Evolutionary conservation across 2,888 invertebrate species (phyloP).

Genomic region (Nemapogon koenigi): DNA sequence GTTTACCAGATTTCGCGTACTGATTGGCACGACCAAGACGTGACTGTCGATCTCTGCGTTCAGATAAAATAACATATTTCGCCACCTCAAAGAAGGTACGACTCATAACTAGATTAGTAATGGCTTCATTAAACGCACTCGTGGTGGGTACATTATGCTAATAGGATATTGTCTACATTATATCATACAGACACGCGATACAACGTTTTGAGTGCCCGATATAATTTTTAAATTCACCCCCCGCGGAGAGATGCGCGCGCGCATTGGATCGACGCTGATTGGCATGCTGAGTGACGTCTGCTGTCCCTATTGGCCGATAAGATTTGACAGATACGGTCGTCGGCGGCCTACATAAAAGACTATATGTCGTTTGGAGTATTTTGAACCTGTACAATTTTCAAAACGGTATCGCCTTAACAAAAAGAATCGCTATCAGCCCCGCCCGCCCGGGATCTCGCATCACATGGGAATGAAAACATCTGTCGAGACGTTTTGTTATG

Average conservation of each 20-base stretch:
- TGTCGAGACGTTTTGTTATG: conserved; percentile 48
- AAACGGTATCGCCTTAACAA: conserved; percentile 46
- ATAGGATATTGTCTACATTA: conserved; percentile 32
- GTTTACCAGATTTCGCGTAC: conserved; percentile 11
- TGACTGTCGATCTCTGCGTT: conserved; percentile 40
- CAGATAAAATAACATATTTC: conserved; percentile 46
- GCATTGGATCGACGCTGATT: conserved; percentile 35
- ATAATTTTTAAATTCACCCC: conserved; percentile 33
- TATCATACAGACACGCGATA: conserved; percentile 51
- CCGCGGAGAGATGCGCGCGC: conserved; percentile 44
- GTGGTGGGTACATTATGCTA: conserved; percentile 35
- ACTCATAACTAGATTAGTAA: conserved; percentile 20
- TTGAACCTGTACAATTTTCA: conserved; percentile 48
- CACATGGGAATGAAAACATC: conserved; percentile 56
- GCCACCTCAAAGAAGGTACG: conserved; percentile 24
- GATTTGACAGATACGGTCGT: conserved; percentile 52
- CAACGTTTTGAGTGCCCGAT: conserved; percentile 28
- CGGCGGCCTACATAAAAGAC: conserved; percentile 53
- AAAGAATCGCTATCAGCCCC: conserved; percentile 31
- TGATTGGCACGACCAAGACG: conserved; percentile 28
- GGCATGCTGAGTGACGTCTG: conserved; percentile 61
- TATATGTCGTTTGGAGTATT: conserved; percentile 46
- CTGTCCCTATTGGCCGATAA: conserved; percentile 62
- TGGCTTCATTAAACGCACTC: conserved; percentile 37
- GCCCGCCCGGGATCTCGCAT: conserved; percentile 30